Evolutionary conservation across 1,140 invertebrate genomes (phyloP), one percentile per base, ranked within the genome.

Genomic region (Apis laboriosa): DNA sequence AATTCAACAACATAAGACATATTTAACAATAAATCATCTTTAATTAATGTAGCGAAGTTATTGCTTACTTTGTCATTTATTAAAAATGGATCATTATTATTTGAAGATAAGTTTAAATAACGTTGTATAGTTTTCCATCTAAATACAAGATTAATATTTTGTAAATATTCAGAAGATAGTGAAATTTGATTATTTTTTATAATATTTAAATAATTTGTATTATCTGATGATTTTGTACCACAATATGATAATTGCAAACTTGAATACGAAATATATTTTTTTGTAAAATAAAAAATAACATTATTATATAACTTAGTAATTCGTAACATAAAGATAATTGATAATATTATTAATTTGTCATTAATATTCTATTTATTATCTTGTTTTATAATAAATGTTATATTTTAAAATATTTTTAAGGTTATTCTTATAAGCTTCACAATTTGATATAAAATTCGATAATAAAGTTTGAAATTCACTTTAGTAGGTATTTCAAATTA

Each of bases 1-100:
- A 87, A 61, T 83, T 94, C 91, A 2, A 89, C 77, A 28, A 92
- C 77, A 21, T 77, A 80, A 56, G 55, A 71, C 43, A 67, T 53
- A 60, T 88, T 83, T 28, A 85, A 67, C 19, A 68, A 58, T 12
- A 92, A 72, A 77, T 92, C 88, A 43, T 83, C n/a, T 43, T 60
- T 77, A 55, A 93, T 90, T 11, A 90, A 28, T 13, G 56, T 73
- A 19, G 66, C 71, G 67, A 92, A 76, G 28, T 87, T 15, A 61
- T 82, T 84, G 67, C 89, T 87, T 19, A 17, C 21, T 5, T 71
- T 1, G 7, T 51, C 28, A 53, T 88, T 64, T 24, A 90, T 53
- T 3, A 92, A n/a, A 77, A 86, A 86, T 51, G 90, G 19, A 28
- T 74, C 8, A 3, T 0, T 9, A 15, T 17, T 0, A 0, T 11